Conservation (phyloP, 2,797 vertebrate species). For the Parauchenoglanis punctatus region DNA sequence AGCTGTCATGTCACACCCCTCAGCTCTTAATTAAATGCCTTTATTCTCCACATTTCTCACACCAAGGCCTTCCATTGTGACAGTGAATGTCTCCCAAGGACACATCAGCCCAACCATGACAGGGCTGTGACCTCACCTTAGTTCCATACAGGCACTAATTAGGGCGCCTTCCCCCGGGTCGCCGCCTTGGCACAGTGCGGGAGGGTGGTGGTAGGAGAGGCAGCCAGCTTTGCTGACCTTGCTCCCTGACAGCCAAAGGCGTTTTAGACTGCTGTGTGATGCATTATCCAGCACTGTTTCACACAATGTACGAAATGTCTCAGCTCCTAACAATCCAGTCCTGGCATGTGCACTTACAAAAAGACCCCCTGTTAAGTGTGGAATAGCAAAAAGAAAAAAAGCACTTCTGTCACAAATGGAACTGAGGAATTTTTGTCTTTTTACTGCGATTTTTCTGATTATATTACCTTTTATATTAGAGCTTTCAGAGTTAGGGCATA, state of each 20-base stretch:
- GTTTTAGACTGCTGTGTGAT: conserved; percentile 42
- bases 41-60: conserved; percentile 49
- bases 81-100: conserved; percentile 51
- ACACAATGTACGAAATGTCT: conserved; percentile 43
- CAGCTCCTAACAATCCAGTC: not conserved
- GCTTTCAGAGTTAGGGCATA: not conserved
- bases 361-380: not conserved
- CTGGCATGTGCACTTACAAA: not conserved
- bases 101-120: conserved; percentile 48
- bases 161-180: conserved; percentile 52
- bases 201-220: conserved; percentile 37
- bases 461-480: not conserved
- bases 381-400: not conserved
- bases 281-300: conserved; percentile 43
- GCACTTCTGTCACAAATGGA: not conserved
- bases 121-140: conserved; percentile 56
- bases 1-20: conserved; percentile 49
- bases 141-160: conserved; percentile 56
- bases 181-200: conserved; percentile 19
- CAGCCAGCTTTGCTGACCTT: conserved; percentile 50
- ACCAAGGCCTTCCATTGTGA: conserved; percentile 43
- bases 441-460: not conserved
- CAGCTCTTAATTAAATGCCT: conserved; percentile 56
- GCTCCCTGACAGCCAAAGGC: conserved; percentile 55
- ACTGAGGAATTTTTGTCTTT: not conserved